Evolutionary conservation across 2,888 invertebrate genomes (phyloP).

Genomic region (Chrysopilus asiliformis): DNA sequence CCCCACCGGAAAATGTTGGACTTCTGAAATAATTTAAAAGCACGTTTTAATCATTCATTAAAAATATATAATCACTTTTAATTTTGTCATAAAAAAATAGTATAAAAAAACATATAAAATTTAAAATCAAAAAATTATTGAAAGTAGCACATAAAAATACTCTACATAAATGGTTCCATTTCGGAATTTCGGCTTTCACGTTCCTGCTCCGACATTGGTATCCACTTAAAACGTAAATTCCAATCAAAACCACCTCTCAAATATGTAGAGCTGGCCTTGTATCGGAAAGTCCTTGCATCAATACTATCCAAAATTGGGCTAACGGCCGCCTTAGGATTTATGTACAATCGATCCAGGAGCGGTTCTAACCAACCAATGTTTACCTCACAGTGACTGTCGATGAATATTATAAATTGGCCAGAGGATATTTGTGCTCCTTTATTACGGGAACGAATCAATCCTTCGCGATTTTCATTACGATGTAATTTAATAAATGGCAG

Average conservation of each 20-base stretch:
- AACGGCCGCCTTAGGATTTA: conserved; percentile 23
- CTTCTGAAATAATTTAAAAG: conserved; percentile 22
- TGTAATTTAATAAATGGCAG: conserved; percentile 14
- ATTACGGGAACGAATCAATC: conserved; percentile 35
- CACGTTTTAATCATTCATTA: too few species aligned
- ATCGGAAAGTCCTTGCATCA: conserved; percentile 33
- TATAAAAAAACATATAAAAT: too few species aligned
- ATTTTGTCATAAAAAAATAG: too few species aligned
- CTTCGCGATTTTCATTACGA: conserved; percentile 24
- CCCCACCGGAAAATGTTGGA: conserved; percentile 30
- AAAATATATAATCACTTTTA: too few species aligned
- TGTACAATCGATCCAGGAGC: conserved; percentile 26
- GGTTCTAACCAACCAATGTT: conserved; percentile 36
- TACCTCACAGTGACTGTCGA: conserved; percentile 37
- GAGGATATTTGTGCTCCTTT: conserved; percentile 26
- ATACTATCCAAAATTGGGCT: conserved; percentile 38
- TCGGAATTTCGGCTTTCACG: conserved; percentile 14
- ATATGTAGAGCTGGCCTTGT: conserved; percentile 25
- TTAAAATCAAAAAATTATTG: too few species aligned
- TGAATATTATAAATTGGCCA: conserved; percentile 32
- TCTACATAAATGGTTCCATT: conserved; percentile 18
- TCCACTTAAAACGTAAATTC: conserved; percentile 39
- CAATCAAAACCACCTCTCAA: conserved; percentile 40
- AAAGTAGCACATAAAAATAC: too few species aligned
- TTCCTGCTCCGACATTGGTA: conserved; percentile 21